A percentile compares a stretch with the other conserved stretches of the same genome.
Conservation (phyloP, 2,888 invertebrate species). For the Cantharis rustica region DNA sequence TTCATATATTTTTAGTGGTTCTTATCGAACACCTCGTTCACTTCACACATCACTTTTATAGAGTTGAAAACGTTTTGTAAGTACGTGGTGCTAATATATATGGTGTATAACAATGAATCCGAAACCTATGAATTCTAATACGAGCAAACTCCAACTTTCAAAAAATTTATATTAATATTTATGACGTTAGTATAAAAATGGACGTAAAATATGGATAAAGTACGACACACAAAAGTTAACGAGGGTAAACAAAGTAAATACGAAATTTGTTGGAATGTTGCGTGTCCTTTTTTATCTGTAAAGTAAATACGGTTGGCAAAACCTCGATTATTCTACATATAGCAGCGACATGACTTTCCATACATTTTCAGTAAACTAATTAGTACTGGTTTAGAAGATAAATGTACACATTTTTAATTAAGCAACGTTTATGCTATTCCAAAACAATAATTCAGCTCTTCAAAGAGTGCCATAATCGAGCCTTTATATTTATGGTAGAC, state of each 20-base stretch:
- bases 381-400: slow-evolving; percentile 15
- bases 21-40: slow-evolving; percentile 17
- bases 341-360: slow-evolving; percentile 20
- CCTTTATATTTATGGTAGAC: neutral
- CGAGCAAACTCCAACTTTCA: neutral
- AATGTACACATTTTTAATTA: slow-evolving; percentile 7
- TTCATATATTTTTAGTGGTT: slow-evolving; percentile 12
- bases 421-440: neutral
- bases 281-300: slow-evolving; percentile 23
- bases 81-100: slow-evolving; percentile 19
- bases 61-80: slow-evolving; percentile 18
- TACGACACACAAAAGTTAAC: slow-evolving; percentile 24
- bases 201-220: slow-evolving; percentile 27
- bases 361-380: slow-evolving; percentile 16
- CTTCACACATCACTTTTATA: slow-evolving; percentile 24
- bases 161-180: slow-evolving; percentile 20
- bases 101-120: slow-evolving; percentile 13
- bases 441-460: neutral
- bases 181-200: slow-evolving; percentile 24
- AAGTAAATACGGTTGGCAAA: slow-evolving; percentile 18
- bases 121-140: slow-evolving; percentile 12
- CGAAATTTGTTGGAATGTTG: slow-evolving; percentile 23
- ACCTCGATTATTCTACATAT: slow-evolving; percentile 17
- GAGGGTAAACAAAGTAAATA: slow-evolving; percentile 25
- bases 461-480: neutral